phyloP scores from a whole-genome alignment of 2,888 invertebrate genomes.

The Amphipyra berbera region DNA sequence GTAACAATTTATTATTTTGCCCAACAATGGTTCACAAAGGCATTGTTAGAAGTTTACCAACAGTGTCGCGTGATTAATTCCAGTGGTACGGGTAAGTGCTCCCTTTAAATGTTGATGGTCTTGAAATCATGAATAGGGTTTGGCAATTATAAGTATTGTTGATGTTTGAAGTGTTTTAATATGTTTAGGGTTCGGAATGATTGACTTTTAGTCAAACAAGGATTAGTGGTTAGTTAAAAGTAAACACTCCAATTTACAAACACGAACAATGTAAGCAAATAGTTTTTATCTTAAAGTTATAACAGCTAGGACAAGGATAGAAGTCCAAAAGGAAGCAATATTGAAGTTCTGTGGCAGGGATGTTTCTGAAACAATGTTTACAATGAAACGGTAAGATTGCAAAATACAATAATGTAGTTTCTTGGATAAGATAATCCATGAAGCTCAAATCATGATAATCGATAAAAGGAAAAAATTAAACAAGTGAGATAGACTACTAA shows the following conservation, averaged over 20 bases:
- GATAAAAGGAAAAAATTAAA: no score
- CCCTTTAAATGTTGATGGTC: slow-evolving; percentile 64
- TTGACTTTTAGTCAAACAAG: neutral
- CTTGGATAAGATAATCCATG: no score
- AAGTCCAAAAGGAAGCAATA: no score
- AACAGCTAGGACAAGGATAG: no score
- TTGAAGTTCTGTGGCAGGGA: no score
- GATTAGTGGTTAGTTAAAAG: neutral
- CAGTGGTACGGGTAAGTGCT: slow-evolving; percentile 79
- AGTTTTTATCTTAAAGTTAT: no score
- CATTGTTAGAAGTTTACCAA: slow-evolving; percentile 86
- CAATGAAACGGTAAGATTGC: no score
- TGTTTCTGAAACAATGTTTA: no score
- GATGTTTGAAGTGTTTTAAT: slow-evolving; percentile 46
- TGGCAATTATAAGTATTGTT: slow-evolving; percentile 46
- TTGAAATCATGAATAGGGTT: slow-evolving; percentile 51
- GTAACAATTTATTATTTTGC: slow-evolving; percentile 66
- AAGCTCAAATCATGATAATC: no score
- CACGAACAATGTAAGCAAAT: neutral
- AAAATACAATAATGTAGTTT: no score
- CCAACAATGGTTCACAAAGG: slow-evolving; percentile 73
- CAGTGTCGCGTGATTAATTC: slow-evolving; percentile 86
- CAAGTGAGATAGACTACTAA: no score
- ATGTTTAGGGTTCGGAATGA: slow-evolving; percentile 9
- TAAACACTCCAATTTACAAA: neutral